Evolutionary conservation across 1,140 invertebrate genomes (phyloP).

Genomic region (Heterodera schachtii): DNA sequence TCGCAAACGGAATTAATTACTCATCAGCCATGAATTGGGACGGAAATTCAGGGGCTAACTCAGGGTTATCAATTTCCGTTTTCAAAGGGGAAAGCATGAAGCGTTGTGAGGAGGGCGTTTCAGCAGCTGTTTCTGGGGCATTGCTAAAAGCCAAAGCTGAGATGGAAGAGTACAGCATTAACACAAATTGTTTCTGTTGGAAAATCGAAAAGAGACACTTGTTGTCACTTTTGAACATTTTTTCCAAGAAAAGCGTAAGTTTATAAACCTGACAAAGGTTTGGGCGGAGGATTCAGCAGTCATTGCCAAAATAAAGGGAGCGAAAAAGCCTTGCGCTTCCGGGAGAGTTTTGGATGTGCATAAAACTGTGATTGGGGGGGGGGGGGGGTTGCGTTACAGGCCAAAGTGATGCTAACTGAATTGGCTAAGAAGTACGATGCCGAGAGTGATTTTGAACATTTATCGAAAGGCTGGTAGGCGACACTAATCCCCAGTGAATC

Average conservation of each 20-base stretch:
- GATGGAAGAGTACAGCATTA: not conserved
- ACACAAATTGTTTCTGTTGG: not conserved
- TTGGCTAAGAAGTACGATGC: too few relatives aligned
- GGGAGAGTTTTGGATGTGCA: not conserved
- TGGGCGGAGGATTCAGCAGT: slow-evolving; percentile 1
- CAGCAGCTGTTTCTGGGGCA: not conserved
- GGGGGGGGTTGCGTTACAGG: too few relatives aligned
- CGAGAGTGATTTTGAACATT: too few relatives aligned
- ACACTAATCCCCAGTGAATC: not conserved
- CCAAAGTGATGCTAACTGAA: too few relatives aligned
- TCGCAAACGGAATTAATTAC: not conserved
- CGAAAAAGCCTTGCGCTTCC: not conserved
- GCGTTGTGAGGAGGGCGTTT: too few relatives aligned
- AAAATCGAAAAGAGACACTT: not conserved
- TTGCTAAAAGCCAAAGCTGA: not conserved
- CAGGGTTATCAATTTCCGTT: not conserved
- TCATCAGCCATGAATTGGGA: not conserved
- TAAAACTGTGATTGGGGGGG: not conserved
- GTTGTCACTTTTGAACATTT: not conserved
- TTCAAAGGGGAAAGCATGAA: too few relatives aligned
- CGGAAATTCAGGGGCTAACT: not conserved
- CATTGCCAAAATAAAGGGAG: not conserved
- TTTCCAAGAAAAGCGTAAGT: not conserved
- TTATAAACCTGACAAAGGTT: slow-evolving; percentile 1
- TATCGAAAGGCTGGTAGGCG: not conserved